A percentile compares a stretch with the other conserved stretches of the same genome.
These are phyloP conservation scores for Agriopis leucophaearia DNA, from an alignment of 2,888 invertebrate species.

Conservation along the genomic window DNA sequence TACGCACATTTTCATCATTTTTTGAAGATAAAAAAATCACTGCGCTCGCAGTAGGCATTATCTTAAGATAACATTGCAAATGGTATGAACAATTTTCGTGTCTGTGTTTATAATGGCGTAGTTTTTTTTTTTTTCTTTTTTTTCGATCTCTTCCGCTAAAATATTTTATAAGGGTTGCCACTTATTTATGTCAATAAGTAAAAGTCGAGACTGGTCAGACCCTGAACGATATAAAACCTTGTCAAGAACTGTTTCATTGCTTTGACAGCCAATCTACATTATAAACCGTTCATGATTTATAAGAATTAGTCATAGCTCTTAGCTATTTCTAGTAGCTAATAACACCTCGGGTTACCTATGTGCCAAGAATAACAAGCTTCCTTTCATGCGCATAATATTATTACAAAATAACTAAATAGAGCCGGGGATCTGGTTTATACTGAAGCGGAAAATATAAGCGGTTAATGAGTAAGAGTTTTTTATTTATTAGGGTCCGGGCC, in stretches of 20 bases:
- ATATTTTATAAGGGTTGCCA: background rate
- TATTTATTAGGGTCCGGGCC: too few species aligned
- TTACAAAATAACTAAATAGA: constrained; percentile 18
- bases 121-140: too few species aligned
- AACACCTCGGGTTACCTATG: constrained; percentile 21
- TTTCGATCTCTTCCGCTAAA: too few species aligned
- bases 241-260: constrained; percentile 10
- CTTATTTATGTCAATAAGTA: background rate
- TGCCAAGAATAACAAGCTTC: constrained; percentile 25
- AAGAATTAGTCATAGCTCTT: constrained; percentile 17
- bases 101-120: too few species aligned
- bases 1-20: too few species aligned
- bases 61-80: too few species aligned
- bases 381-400: constrained; percentile 28
- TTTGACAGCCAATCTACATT: constrained; percentile 10
- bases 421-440: background rate
- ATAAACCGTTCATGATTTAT: constrained; percentile 10
- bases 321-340: constrained; percentile 18
- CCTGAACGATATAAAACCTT: constrained; percentile 18
- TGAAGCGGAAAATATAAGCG: too few species aligned
- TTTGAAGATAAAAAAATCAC: too few species aligned
- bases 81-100: too few species aligned
- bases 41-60: too few species aligned
- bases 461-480: too few species aligned
- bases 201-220: constrained; percentile 7